These are phyloP conservation scores for Horisme vitalbata DNA, from an alignment of 2,888 invertebrate species.

Conservation along the genomic window DNA sequence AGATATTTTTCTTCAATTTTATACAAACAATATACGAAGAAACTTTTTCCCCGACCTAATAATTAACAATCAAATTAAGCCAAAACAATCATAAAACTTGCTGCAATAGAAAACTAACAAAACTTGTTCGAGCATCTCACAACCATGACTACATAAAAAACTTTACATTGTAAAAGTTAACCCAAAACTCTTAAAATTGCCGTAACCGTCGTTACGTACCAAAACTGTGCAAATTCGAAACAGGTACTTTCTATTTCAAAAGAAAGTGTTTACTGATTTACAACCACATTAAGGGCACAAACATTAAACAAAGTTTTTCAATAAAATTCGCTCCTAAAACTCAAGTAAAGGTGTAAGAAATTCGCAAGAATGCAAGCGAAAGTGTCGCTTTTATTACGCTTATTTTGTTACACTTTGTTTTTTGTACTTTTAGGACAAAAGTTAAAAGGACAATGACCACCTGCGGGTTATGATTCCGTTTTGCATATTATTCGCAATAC, in stretches of 20 bases:
- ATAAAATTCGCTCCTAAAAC: conserved; percentile 33
- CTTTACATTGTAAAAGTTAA: conserved; percentile 2
- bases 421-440: conserved; percentile 45
- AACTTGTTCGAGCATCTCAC: no score
- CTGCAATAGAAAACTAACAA: no score
- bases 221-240: conserved; percentile 60
- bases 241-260: conserved; percentile 64
- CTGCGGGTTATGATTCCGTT: conserved; percentile 59
- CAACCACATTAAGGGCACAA: conserved; percentile 61
- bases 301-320: conserved; percentile 57
- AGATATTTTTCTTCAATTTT: no score
- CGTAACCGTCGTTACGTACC: conserved; percentile 22
- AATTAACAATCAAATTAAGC: no score
- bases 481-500: conserved; percentile 75
- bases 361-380: conserved; percentile 67
- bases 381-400: conserved; percentile 51
- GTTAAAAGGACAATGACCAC: conserved; percentile 61
- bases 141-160: no score
- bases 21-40: no score
- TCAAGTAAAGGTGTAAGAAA: conserved; percentile 63
- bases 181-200: conserved; percentile 33
- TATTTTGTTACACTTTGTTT: conserved; percentile 16
- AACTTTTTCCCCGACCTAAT: no score
- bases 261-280: conserved; percentile 74
- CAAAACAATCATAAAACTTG: no score